Evolutionary conservation across 2,888 invertebrate genomes (phyloP), one percentile per base, ranked within the genome.

Genomic region (Sturmia bella): DNA sequence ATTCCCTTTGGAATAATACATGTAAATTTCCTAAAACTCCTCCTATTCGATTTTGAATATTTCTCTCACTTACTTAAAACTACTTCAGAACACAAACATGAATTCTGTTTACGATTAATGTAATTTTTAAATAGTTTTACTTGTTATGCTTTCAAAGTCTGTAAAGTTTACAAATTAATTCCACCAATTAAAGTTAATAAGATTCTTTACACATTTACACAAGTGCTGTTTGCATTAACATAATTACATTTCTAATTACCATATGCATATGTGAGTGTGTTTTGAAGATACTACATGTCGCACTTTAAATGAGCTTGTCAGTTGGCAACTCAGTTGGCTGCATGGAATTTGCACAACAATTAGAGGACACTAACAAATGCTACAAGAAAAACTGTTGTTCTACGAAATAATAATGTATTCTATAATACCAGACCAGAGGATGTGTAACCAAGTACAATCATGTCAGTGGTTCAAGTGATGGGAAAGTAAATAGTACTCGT

Each of bases 161-260:
- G 45, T 57, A 15, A 48, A 57, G 69, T 57, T 70, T 70, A 37
- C 15, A 57, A 57, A 70, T 57, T 57, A 48, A 70, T 70, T 56
- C 57, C 57, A 43, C 32, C 50, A 27, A 41, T 70, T 70, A 57
- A 57, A 70, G 39, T 48, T 59, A 48, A 57, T 57, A 59, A 63
- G 45, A 54, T 43, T 45, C 15, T 37, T 59, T 21, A 24, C 13
- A 45, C 63, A 63, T 63, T 43, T 32, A 37, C n/a, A 56, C 41
- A 56, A 64, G 37, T 43, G 19, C 27, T 17, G 37, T 12, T 72
- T 37, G 24, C 7, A 59, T 1, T 63, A 63, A 27, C 45, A 32
- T n/a, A 37, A 3, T 64, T 37, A 21, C 50, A 37, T 37, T n/a
- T 13, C 19, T 37, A 64, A 64, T 15, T 54, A 9, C 19, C 15